A percentile compares a stretch with the other conserved stretches of the same genome.
These are phyloP conservation scores for Drosophila gunungcola DNA, from an alignment of 1,140 invertebrate genomes.

Conservation along the genomic window DNA sequence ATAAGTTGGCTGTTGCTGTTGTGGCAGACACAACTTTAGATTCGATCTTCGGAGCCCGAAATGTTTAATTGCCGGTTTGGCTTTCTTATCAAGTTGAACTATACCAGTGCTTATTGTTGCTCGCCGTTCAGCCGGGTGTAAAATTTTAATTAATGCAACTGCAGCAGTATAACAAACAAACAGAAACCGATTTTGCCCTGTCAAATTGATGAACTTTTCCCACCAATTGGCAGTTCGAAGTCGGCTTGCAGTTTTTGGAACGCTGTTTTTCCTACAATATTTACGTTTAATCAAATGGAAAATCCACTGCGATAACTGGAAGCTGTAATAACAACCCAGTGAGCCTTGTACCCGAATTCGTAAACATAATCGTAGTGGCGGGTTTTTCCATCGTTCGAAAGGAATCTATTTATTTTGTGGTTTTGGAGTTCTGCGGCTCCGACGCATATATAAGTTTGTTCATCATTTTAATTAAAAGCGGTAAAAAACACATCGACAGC, in stretches of 20 bases:
- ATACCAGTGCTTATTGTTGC: constrained; percentile 32
- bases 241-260: constrained; percentile 3
- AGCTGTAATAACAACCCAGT: constrained; percentile 64
- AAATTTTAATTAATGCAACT: constrained; percentile 61
- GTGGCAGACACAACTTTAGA: constrained; percentile 46
- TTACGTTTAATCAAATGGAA: constrained; percentile 84
- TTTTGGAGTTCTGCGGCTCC: constrained; percentile 47
- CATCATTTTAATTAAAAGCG: constrained; percentile 73
- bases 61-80: constrained; percentile 48
- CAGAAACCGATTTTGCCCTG: constrained; percentile 6
- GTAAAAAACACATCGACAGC: constrained; percentile 29
- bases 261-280: constrained; percentile 67
- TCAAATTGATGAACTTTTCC: constrained; percentile 45
- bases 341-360: constrained; percentile 4
- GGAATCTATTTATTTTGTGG: constrained; percentile 76
- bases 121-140: constrained; percentile 27
- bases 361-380: constrained; percentile 56
- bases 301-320: constrained; percentile 76
- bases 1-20: constrained; percentile 33
- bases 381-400: constrained; percentile 9
- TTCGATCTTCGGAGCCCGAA: constrained; percentile 42
- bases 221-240: constrained; percentile 13
- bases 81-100: constrained; percentile 42
- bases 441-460: constrained; percentile 21
- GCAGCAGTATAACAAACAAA: not conserved